A percentile compares a stretch with the other conserved stretches of the same genome.
These are phyloP conservation scores for Dynastes maya DNA, from an alignment of 2,888 invertebrate genomes.

Conservation along the genomic window DNA sequence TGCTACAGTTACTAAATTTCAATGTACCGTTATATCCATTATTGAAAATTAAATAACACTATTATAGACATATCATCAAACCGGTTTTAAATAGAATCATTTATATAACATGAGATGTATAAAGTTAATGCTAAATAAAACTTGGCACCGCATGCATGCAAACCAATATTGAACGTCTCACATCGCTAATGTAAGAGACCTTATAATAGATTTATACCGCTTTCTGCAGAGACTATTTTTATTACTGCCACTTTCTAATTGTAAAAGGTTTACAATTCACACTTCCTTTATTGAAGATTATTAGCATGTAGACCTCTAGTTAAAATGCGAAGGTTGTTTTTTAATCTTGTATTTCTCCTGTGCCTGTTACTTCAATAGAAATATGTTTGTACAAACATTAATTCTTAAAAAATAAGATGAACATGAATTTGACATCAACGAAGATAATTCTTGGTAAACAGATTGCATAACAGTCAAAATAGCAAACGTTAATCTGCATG, in stretches of 20 bases:
- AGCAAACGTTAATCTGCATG: too few relatives aligned
- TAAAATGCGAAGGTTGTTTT: not conserved
- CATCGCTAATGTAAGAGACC: conserved; percentile 2
- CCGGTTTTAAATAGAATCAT: not conserved
- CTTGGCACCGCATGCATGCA: not conserved
- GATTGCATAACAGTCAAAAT: conserved; percentile 16
- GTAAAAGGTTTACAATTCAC: not conserved
- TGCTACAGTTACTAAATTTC: conserved; percentile 17
- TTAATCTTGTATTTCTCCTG: not conserved
- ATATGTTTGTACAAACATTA: too few relatives aligned
- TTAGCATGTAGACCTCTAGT: not conserved
- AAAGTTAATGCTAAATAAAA: conserved; percentile 12
- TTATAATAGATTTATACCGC: conserved; percentile 18
- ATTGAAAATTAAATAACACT: conserved; percentile 11
- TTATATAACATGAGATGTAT: not conserved
- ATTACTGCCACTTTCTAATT: conserved; percentile 24
- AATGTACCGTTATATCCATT: conserved; percentile 18
- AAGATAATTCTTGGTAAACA: conserved; percentile 21
- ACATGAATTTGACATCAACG: not conserved
- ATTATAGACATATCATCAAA: conserved; percentile 27
- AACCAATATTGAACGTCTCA: not conserved
- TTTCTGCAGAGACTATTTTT: conserved; percentile 27
- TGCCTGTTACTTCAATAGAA: too few relatives aligned
- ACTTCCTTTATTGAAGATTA: conserved; percentile 5
- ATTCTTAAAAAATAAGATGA: not conserved